Base-by-base conservation (phyloP, 2,797 vertebrate species). In the Enteromius unitaeniatus region DNA sequence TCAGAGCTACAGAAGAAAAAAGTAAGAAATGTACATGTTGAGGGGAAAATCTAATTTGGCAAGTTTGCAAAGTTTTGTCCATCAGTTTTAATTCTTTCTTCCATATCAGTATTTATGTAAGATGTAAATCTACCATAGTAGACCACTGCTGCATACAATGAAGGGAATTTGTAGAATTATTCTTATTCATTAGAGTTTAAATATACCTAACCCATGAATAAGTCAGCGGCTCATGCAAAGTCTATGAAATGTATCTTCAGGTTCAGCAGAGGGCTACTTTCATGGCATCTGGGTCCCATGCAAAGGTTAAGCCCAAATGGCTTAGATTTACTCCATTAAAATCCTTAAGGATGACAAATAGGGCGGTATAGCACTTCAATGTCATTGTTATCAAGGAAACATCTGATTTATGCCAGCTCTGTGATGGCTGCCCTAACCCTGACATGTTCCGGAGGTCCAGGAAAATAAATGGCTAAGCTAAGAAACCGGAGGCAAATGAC, bases 321-420 rank as follows among this genome's bases (percentile, higher is more conserved):
- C 69, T 86, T 84, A 88, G 78, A 87, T 88, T 85, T 84, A 87
- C 87, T 86, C 76, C 69, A 85, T 85, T 86, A 86, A 84, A 68
- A 83, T 83, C 72, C 60, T 77, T 74, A 47, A 81, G 76, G 51
- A 70, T 86, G 87, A 83, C 76, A 84, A 87, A 89, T 87, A 65
- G 84, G 70, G 15, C 82, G 11, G 17, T 80, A 84, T 62, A 84
- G 68, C 58, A 78, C 86, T 84, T 86, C 86, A 87, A 21, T 88
- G 76, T 87, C 79, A 80, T 78, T 83, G 85, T 86, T 85, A 85
- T 88, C 78, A 86, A 74, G 65, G 75, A 82, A 84, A 76, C 19
- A 76, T 84, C 81, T 89, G 84, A 87, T 84, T 81, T 78, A 83
- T 78, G 76, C 68, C 58, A 26, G 23, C 68, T 47, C 79, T 1